These are phyloP conservation scores for Malurus splendens DNA, from an alignment of 2,797 vertebrate genomes.

Conservation along the genomic window DNA sequence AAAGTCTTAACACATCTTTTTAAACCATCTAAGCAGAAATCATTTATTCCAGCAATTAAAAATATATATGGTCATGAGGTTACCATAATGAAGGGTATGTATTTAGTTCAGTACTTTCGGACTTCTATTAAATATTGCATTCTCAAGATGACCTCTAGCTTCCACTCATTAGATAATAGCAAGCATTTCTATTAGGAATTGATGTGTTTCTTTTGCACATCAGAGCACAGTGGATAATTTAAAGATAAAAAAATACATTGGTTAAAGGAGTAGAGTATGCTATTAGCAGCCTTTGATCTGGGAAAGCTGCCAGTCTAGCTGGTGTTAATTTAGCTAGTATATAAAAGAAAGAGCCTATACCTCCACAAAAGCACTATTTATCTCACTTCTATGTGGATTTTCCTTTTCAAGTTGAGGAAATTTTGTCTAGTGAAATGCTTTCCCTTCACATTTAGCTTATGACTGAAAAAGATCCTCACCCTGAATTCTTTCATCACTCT, in stretches of 20 bases:
- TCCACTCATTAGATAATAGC: slow-evolving; percentile 43
- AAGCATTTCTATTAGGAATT: slow-evolving; percentile 43
- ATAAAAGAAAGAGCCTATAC: slow-evolving; percentile 1
- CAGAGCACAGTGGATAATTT: slow-evolving; percentile 24
- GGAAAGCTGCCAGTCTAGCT: slow-evolving; percentile 42
- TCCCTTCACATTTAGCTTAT: neutral
- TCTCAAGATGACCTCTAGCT: slow-evolving; percentile 33
- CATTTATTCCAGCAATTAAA: slow-evolving; percentile 64
- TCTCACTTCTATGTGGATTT: slow-evolving; percentile 25
- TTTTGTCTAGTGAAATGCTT: neutral
- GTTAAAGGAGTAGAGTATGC: slow-evolving; percentile 11
- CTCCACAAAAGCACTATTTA: neutral
- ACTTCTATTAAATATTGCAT: slow-evolving; percentile 28
- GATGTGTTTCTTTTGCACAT: slow-evolving; percentile 30
- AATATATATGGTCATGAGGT: slow-evolving; percentile 36
- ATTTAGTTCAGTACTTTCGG: slow-evolving; percentile 30
- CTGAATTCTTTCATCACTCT: neutral
- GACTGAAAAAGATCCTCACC: neutral
- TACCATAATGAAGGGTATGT: slow-evolving; percentile 37
- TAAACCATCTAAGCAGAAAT: slow-evolving; percentile 49
- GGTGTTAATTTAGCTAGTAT: neutral
- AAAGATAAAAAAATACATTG: neutral
- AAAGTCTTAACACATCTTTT: slow-evolving; percentile 22
- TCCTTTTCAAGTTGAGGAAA: neutral
- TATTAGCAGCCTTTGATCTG: slow-evolving; percentile 48